Conservation (phyloP, 1,140 invertebrate species). For the Apis dorsata region DNA sequence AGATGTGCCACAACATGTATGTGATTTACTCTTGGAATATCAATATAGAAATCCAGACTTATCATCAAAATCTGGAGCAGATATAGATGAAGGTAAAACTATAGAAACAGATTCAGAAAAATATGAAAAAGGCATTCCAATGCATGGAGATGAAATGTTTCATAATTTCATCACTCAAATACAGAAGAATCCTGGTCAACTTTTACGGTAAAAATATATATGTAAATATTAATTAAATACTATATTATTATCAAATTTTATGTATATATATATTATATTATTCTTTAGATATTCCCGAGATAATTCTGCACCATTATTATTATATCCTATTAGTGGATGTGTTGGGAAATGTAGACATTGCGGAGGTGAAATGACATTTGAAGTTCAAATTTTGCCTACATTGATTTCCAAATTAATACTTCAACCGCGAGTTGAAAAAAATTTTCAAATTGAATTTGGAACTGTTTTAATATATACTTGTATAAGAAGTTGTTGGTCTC, state of each 20-base stretch:
- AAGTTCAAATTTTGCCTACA: conserved; percentile 90
- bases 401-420: conserved; percentile 86
- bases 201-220: conserved; percentile 84
- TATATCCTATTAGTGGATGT: conserved; percentile 82
- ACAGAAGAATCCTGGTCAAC: conserved; percentile 88
- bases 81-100: conserved; percentile 66
- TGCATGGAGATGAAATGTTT: conserved; percentile 90
- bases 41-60: conserved; percentile 81
- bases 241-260: conserved; percentile 28
- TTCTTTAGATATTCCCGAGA: conserved; percentile 85
- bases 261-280: not conserved
- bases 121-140: conserved; percentile 89
- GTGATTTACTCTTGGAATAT: conserved; percentile 84
- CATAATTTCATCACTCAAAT: conserved; percentile 88
- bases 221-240: not conserved
- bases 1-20: conserved; percentile 82
- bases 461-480: conserved; percentile 91
- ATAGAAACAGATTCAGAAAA: conserved; percentile 80
- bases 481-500: conserved; percentile 90
- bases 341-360: conserved; percentile 85
- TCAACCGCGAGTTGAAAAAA: conserved; percentile 78
- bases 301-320: conserved; percentile 82
- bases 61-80: conserved; percentile 58
- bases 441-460: conserved; percentile 87
- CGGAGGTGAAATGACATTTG: conserved; percentile 86